Base-by-base conservation (phyloP, 2,113 vertebrate genomes). In the Peromyscus polionotus region DNA sequence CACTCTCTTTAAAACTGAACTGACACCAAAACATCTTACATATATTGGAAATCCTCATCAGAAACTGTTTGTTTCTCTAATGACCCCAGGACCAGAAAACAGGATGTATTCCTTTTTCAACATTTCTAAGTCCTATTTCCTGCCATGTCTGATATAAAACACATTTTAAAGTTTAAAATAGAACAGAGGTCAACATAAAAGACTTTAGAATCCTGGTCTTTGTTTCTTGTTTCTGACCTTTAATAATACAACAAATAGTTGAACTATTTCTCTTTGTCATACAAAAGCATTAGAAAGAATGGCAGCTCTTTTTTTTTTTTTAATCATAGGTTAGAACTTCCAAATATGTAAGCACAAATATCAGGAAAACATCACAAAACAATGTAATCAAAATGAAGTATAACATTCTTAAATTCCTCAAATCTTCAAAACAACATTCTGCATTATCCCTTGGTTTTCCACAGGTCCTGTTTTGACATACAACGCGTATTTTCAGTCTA, bases 41-140 rank as follows among this genome's bases (percentile, higher is more conserved):
- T 97, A 93, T 96, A 98, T 98, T 98, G 97, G 98, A 98, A 97
- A 98, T 80, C 81, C 97, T 97, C 91, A 95, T 99, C 98, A 99
- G 99, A 98, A 99, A 99, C 98, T 99, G 99, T 98, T 99, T 99
- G 98, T 99, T 99, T 99, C 97, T 99, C 99, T 98, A 97, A 98
- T 99, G 99, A 99, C 97, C 97, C 59, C 84, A 96, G 98, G 98
- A 96, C 95, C 96, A 95, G 98, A 96, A 98, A 98, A 98, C 91
- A 48, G 0, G 93, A 95, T 87, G 91, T 96, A 83, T 95, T 98
- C 91, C 95, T 98, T 99, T 98, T 98, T 98, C 98, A 98, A 98
- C 98, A 98, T 98, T 95, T 98, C 95, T 94, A 77, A 65, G 20
- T 59, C 87, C 91, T 95, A 87, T 88, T 99, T 98, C 98, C 98